Conservation (phyloP, 2,797 vertebrate species). For the Esox masquinongy region DNA sequence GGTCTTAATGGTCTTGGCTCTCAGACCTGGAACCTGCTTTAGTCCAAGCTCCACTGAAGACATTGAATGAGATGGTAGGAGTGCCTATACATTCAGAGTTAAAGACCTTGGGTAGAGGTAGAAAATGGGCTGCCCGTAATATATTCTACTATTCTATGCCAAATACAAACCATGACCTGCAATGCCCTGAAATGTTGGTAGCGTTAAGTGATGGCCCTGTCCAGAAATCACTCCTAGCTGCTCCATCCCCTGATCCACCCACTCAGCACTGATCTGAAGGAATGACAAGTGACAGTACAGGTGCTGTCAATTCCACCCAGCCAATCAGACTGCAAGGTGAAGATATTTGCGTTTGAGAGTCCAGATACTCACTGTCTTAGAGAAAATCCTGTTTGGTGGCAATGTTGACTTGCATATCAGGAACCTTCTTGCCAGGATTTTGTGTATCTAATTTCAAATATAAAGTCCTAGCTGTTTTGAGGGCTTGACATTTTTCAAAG, state of each 20-base stretch:
- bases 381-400: neutral
- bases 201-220: no score
- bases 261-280: no score
- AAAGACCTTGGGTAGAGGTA: neutral
- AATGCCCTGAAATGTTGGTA: no score
- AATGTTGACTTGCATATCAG: constrained; percentile 16
- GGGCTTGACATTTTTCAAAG: neutral
- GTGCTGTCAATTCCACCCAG: no score
- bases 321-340: no score
- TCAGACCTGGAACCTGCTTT: constrained; percentile 13
- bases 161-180: no score
- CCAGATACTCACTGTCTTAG: no score
- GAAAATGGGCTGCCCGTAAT: neutral
- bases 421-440: constrained; percentile 32
- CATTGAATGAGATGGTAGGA: constrained; percentile 19
- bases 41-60: constrained; percentile 1
- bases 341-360: no score
- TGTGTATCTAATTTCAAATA: neutral
- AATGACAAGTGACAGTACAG: no score
- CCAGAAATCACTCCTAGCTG: neutral
- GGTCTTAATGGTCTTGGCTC: constrained; percentile 10
- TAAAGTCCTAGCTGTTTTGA: neutral
- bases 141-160: no score
- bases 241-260: no score
- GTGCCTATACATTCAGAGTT: constrained; percentile 5